phyloP scores from a whole-genome alignment of 2,888 invertebrate species.

The Trypoxylon attenuatum region DNA sequence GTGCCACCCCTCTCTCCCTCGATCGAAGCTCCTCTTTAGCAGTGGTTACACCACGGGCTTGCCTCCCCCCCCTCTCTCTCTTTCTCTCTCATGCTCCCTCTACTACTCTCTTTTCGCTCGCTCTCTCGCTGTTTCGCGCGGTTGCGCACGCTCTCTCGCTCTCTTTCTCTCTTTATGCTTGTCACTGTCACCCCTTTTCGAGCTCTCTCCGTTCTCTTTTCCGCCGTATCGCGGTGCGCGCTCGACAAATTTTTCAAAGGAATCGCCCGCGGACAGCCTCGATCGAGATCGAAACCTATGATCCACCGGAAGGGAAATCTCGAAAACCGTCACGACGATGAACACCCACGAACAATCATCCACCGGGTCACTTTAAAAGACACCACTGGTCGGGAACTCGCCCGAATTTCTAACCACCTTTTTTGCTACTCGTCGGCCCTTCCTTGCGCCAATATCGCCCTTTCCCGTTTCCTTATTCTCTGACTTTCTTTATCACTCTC shows the following conservation, averaged over 20 bases:
- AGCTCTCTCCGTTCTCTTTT: too few species aligned
- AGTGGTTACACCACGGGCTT: slow-evolving; percentile 75
- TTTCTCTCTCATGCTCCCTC: neutral
- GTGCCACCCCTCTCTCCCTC: slow-evolving; percentile 33
- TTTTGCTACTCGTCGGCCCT: too few species aligned
- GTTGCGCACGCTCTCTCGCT: slow-evolving; percentile 8
- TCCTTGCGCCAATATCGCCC: neutral
- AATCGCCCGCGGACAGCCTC: neutral
- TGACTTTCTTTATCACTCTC: slow-evolving; percentile 16
- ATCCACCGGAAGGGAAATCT: neutral
- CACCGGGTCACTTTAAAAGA: neutral
- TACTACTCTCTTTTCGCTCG: slow-evolving; percentile 2
- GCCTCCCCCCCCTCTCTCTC: slow-evolving; percentile 30
- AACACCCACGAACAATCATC: neutral
- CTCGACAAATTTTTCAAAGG: slow-evolving; percentile 24
- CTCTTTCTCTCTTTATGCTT: too few species aligned
- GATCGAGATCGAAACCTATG: neutral
- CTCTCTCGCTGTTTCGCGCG: slow-evolving; percentile 15
- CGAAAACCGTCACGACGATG: slow-evolving; percentile 11
- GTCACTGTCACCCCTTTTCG: too few species aligned
- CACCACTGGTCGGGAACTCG: neutral
- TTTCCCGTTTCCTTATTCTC: slow-evolving; percentile 4
- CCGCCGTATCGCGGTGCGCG: too few species aligned
- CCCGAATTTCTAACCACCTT: neutral
- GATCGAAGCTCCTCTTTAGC: slow-evolving; percentile 62